phyloP scores from a whole-genome alignment of 2,797 vertebrate species.

The Crax fasciolata region DNA sequence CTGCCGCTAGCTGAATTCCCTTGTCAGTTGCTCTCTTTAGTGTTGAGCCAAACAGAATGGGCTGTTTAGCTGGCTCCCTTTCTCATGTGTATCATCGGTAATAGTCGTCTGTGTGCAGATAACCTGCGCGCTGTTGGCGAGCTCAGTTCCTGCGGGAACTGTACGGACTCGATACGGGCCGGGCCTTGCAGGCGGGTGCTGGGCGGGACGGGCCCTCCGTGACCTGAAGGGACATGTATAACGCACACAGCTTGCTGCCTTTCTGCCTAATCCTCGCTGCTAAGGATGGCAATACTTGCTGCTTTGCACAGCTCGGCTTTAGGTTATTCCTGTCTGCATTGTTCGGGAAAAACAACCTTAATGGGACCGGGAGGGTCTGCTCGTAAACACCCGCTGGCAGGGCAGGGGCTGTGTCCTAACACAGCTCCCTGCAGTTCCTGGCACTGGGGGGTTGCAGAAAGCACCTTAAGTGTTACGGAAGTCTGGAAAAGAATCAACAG shows the following conservation, averaged over 20 bases:
- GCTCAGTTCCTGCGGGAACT: background rate
- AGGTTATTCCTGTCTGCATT: conserved; percentile 41
- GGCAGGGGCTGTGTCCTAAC: conserved; percentile 21
- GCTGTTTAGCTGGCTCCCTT: background rate
- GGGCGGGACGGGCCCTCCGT: background rate
- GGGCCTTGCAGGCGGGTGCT: background rate
- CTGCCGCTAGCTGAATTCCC: background rate
- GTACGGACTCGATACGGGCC: background rate
- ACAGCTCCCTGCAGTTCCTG: conserved; percentile 20
- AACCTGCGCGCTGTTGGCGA: background rate
- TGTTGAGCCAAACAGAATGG: background rate
- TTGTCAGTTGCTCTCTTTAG: background rate
- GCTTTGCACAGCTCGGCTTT: background rate
- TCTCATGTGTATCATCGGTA: background rate
- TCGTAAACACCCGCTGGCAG: conserved; percentile 54
- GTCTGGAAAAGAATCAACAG: background rate
- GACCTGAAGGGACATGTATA: background rate
- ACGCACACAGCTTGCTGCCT: background rate
- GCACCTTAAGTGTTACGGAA: conserved; percentile 42
- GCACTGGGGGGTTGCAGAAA: conserved; percentile 6
- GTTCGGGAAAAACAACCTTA: conserved; percentile 48
- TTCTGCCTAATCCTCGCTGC: conserved; percentile 11
- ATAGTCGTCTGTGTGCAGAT: background rate
- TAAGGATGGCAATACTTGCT: background rate
- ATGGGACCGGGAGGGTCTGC: conserved; percentile 47